Evolutionary conservation across 1,140 invertebrate species (phyloP).

Genomic region (Listronotus oregonensis): DNA sequence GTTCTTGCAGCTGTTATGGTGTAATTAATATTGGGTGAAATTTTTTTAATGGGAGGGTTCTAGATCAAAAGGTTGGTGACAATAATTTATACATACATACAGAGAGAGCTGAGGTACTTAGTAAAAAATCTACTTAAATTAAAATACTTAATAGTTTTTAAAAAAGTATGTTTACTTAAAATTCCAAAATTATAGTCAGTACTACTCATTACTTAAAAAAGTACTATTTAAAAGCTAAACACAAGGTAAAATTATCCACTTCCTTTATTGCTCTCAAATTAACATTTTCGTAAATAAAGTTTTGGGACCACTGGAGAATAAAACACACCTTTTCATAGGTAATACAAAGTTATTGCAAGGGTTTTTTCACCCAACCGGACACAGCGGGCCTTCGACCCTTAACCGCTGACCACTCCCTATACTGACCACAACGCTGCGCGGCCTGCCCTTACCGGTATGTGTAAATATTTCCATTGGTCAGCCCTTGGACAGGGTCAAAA

Average conservation of each 20-base stretch:
- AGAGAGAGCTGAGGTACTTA: too few species aligned
- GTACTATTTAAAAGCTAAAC: too few species aligned
- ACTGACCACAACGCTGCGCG: slow-evolving; percentile 31
- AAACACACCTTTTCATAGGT: not conserved
- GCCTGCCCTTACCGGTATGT: slow-evolving; percentile 14
- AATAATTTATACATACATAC: too few species aligned
- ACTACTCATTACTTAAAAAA: too few species aligned
- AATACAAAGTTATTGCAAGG: slow-evolving; percentile 5
- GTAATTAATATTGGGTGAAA: slow-evolving; percentile 19
- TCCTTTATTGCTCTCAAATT: too few species aligned
- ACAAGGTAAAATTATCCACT: too few species aligned
- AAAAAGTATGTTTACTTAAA: too few species aligned
- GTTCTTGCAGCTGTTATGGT: slow-evolving; percentile 24
- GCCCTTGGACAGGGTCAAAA: slow-evolving; percentile 19
- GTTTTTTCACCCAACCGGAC: slow-evolving; percentile 31
- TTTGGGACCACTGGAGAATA: not conserved
- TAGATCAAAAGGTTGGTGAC: not conserved
- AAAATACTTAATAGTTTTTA: too few species aligned
- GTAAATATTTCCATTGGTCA: slow-evolving; percentile 29
- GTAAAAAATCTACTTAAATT: too few species aligned
- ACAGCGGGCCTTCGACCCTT: slow-evolving; percentile 7
- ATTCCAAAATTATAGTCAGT: too few species aligned
- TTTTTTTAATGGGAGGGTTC: not conserved
- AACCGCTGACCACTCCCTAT: slow-evolving; percentile 31
- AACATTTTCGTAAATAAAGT: too few species aligned